Conservation (phyloP, 2,888 invertebrate genomes). For the Andrena bucephala region DNA sequence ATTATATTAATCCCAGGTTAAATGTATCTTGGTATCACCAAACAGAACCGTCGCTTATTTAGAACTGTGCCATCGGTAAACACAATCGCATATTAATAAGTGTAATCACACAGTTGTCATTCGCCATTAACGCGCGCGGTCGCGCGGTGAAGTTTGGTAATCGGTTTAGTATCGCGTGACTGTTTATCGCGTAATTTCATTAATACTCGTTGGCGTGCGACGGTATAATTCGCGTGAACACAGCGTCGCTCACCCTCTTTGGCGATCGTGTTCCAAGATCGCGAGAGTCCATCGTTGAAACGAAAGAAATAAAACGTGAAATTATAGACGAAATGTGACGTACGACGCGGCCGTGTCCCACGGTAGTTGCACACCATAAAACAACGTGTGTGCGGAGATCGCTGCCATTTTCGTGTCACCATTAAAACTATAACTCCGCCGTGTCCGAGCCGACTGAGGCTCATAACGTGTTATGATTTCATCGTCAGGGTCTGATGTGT, state of each 20-base stretch:
- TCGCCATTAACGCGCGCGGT: conserved; percentile 45
- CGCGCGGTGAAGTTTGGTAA: conserved; percentile 51
- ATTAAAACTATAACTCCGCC: conserved; percentile 79
- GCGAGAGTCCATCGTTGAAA: not conserved
- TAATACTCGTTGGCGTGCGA: conserved; percentile 37
- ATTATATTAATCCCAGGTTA: conserved; percentile 42
- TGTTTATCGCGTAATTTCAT: conserved; percentile 58
- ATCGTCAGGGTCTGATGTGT: conserved; percentile 76
- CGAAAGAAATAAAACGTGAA: not conserved
- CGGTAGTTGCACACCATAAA: conserved; percentile 3
- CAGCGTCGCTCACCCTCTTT: not conserved
- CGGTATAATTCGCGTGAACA: conserved; percentile 22
- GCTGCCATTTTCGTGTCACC: conserved; percentile 77
- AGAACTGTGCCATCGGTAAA: conserved; percentile 42
- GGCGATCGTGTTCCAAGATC: conserved; percentile 18
- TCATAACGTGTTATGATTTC: conserved; percentile 78
- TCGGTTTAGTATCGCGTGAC: conserved; percentile 59
- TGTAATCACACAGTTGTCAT: conserved; percentile 58
- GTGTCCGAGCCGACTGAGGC: conserved; percentile 67
- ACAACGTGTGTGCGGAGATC: conserved; percentile 46
- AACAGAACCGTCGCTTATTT: conserved; percentile 53
- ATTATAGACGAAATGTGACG: not conserved
- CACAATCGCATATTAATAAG: conserved; percentile 62
- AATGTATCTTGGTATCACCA: conserved; percentile 48
- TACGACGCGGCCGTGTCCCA: not conserved